Base-by-base conservation (phyloP, 2,888 invertebrate species). In the Liodrosophila aerea region DNA sequence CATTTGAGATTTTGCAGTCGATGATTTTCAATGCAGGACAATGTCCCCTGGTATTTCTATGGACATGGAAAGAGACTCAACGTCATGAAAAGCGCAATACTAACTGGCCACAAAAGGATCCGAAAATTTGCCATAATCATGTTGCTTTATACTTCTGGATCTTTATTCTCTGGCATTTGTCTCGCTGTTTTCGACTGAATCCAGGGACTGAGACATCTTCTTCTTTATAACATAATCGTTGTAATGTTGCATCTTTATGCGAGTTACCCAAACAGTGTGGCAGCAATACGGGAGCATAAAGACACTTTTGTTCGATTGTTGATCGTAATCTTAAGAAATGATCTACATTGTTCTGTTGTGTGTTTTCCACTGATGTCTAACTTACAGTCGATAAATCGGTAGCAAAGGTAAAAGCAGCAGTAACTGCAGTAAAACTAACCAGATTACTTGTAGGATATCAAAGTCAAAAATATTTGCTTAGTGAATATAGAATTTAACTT, bases 121-220 rank as follows among this genome's bases (percentile, higher is more conserved):
- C 74, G 67, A 87, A 86, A 80, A 87, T 85, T 82, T 85, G 87
- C 86, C 87, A 78, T 87, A 86, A 85, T 87, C 84, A 87, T 69
- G 80, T 67, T 62, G 58, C 75, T 75, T 69, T 78, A 59, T 76
- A 45, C 51, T 13, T 34, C 27, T 40, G 9, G 27, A 43, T 31
- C 36, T 33, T 33, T 43, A 9, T 29, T 36, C 15, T 30, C 8
- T 37, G 37, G 37, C 34, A 56, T 44, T 63, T 74, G 56, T 52
- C 52, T 60, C 27, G 33, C 50, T 50, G 50, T 45, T 60, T 56
- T 62, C 47, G 29, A 0, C 31, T 33, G 72, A 75, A 75, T 60
- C 15, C 18, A 13, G 37, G 18, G 56, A 40, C 50, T n/a, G 31
- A 46, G 30, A 54, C 44, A 54, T 67, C 54, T 68, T 56, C 56